phyloP scores from a whole-genome alignment of 2,888 invertebrate species.

The Diachrysia chrysitis region DNA sequence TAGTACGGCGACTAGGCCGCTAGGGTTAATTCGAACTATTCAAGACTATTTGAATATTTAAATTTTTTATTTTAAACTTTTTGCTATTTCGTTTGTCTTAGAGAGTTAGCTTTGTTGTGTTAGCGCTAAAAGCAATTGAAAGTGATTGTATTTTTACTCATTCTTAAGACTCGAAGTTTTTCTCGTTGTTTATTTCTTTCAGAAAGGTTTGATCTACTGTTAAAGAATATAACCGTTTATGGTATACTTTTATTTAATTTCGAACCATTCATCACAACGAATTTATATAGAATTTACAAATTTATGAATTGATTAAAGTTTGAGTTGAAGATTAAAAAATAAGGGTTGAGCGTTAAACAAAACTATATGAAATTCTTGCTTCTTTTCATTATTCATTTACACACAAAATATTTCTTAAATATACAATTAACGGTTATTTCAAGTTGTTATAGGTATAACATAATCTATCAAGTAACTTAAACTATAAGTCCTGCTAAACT shows the following conservation, averaged over 20 bases:
- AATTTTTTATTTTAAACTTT: conserved; percentile 64
- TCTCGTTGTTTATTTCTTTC: background rate
- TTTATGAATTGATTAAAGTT: no score
- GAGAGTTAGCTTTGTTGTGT: conserved; percentile 9
- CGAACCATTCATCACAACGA: background rate
- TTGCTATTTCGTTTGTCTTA: conserved; percentile 18
- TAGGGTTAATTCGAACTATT: conserved; percentile 88
- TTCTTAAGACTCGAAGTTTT: background rate
- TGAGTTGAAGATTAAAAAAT: background rate
- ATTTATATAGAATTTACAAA: background rate
- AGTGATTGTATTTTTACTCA: background rate
- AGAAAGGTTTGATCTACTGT: background rate
- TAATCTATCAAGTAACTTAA: background rate
- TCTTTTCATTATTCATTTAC: no score
- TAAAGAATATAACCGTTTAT: background rate
- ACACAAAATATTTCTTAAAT: background rate
- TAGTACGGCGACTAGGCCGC: conserved; percentile 84
- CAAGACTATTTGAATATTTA: conserved; percentile 84
- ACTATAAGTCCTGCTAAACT: background rate
- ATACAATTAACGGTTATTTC: no score
- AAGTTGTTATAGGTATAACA: background rate
- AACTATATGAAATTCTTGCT: background rate
- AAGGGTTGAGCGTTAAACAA: background rate
- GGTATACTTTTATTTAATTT: background rate
- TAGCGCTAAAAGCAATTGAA: background rate